A percentile compares a stretch with the other conserved stretches of the same genome.
Conservation (phyloP, 2,113 vertebrate genomes). For the Spheniscus mendiculus region DNA sequence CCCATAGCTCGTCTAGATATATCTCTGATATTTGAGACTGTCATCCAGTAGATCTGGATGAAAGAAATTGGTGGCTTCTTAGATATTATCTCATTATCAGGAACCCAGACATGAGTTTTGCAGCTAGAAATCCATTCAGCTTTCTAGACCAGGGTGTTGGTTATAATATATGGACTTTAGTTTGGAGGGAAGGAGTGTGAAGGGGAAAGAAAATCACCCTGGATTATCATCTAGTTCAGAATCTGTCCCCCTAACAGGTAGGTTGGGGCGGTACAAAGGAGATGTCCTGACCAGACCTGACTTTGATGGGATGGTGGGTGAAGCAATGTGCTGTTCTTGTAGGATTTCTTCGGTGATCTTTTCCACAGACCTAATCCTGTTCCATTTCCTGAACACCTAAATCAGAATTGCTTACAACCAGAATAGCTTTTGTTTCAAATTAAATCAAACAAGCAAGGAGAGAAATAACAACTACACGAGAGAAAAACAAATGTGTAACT, state of each 20-base stretch:
- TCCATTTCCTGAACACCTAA: background rate
- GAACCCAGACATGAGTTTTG: background rate
- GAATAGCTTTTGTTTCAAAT: background rate
- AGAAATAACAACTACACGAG: background rate
- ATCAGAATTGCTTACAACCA: background rate
- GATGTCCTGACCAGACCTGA: background rate
- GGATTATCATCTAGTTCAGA: background rate
- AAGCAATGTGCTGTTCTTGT: background rate
- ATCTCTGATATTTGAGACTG: background rate
- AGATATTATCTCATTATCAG: background rate
- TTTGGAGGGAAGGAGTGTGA: background rate
- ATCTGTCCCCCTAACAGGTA: background rate
- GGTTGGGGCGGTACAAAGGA: background rate
- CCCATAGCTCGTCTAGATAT: background rate
- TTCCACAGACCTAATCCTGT: background rate
- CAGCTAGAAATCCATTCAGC: background rate
- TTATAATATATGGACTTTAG: background rate
- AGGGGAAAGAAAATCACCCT: background rate
- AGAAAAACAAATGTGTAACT: background rate
- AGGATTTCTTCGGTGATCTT: background rate
- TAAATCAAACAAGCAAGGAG: constrained; percentile 14
- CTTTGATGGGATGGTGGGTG: background rate
- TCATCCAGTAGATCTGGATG: background rate
- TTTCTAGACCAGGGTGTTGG: background rate
- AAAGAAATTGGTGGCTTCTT: background rate